Evolutionary conservation across 2,113 vertebrate species (phyloP).

Genomic region (Hydrolagus affinis): DNA sequence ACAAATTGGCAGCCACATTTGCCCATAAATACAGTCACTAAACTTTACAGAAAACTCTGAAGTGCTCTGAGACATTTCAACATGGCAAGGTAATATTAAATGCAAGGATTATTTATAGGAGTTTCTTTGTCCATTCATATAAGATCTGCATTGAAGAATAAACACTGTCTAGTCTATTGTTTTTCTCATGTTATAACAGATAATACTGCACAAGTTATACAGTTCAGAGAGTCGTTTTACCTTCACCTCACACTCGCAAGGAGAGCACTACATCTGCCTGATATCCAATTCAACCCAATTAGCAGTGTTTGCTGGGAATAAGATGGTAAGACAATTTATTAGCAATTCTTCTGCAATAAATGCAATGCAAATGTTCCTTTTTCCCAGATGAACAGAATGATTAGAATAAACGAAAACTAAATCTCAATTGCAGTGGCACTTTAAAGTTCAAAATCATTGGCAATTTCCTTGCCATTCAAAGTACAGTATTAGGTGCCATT

Average conservation of each 20-base stretch:
- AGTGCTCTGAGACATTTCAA: no score
- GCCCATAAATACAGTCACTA: no score
- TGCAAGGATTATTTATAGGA: no score
- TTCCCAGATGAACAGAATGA: background rate
- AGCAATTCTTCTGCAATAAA: background rate
- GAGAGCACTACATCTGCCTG: slow-evolving; percentile 73
- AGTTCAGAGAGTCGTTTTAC: slow-evolving; percentile 68
- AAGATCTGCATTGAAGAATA: background rate
- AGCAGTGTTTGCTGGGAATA: slow-evolving; percentile 60
- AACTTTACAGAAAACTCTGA: no score
- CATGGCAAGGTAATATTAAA: no score
- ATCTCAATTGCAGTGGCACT: background rate
- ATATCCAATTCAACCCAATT: slow-evolving; percentile 76
- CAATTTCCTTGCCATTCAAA: no score
- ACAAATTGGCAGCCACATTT: no score
- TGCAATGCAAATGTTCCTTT: background rate
- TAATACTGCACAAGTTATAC: slow-evolving; percentile 67
- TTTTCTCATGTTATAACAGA: slow-evolving; percentile 46
- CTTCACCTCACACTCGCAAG: slow-evolving; percentile 69
- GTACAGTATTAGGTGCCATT: no score
- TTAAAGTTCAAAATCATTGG: background rate
- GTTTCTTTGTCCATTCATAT: background rate
- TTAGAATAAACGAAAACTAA: background rate
- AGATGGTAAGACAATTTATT: slow-evolving; percentile 58
- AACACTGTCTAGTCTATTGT: background rate